phyloP scores from a whole-genome alignment of 2,888 invertebrate species.

The Spicauda simplicius region DNA sequence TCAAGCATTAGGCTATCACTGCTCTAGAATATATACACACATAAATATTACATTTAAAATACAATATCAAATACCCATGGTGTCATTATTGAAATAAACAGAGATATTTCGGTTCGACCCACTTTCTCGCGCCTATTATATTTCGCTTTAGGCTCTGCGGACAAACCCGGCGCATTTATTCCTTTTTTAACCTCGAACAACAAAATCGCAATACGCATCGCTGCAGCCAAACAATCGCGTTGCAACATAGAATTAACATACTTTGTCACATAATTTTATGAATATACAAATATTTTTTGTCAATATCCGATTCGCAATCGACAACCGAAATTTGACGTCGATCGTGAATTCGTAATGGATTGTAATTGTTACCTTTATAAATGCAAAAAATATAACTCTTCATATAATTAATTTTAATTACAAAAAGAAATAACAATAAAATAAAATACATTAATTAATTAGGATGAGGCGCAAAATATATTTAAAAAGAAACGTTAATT shows the following conservation, averaged over 20 bases:
- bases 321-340: background rate
- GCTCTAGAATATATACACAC: background rate
- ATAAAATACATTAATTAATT: background rate
- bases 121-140: constrained; percentile 20
- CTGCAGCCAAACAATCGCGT: background rate
- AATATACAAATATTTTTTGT: no score
- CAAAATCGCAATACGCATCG: background rate
- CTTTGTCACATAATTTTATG: no score
- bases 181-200: background rate
- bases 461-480: no score
- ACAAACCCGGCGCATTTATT: background rate
- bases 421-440: background rate
- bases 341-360: no score
- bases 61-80: background rate
- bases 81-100: constrained; percentile 11
- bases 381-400: background rate
- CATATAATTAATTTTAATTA: background rate
- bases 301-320: no score
- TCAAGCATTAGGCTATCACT: background rate
- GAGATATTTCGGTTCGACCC: constrained; percentile 11
- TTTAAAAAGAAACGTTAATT: background rate
- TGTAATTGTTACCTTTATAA: background rate
- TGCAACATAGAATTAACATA: background rate
- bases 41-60: background rate
- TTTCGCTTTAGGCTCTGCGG: constrained; percentile 16